Base-by-base conservation (phyloP, 2,797 vertebrate species). In the Fratercula arctica region DNA sequence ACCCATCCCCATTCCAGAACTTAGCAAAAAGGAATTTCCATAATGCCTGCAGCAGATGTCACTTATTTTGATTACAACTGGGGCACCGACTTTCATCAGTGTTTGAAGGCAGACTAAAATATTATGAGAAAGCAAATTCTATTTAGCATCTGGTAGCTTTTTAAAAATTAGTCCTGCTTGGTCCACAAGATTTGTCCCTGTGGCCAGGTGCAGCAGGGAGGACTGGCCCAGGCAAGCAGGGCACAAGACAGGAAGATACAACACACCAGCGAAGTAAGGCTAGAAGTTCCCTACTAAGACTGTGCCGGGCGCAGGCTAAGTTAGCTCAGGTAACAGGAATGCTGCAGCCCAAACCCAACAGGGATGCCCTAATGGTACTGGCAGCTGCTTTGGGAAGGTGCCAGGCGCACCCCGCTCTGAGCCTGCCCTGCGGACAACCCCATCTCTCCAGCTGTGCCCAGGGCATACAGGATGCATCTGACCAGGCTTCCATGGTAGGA, bases 21-120 rank as follows among this genome's bases (percentile, higher is more conserved):
- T 81, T 8, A 69, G 51, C 53, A 87, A 39, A 80, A 89, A 53
- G 19, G 67, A 18, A 14, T 48, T 56, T 91, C 64, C n/a, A 4
- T 9, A 45, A 43, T 43, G 66, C 70, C 80, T 48, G 19, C 76
- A 89, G 75, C 73, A 89, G 24, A 35, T 39, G 39, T 77, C 89
- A 66, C 48, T 60, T 54, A 33, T 20, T 89, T 72, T 50, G 35
- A 72, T 57, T 60, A 64, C 54, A 84, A 13, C 6, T 26, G 41
- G 28, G 70, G 18, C 76, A 90, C 35, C 0, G 0, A 31, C 68
- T 35, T 53, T 20, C 50, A n/a, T 74, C 21, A 50, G 25, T 39
- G 45, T 68, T 95, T 77, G 67, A 90, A 93, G 78, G 70, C 67
- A 89, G 56, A 41, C 41, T 91, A 59, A 89, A 90, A 73, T 46